A percentile compares a stretch with the other conserved stretches of the same genome.
Evolutionary conservation across 2,113 vertebrate genomes (phyloP).

Genomic region (Hydropotes inermis): DNA sequence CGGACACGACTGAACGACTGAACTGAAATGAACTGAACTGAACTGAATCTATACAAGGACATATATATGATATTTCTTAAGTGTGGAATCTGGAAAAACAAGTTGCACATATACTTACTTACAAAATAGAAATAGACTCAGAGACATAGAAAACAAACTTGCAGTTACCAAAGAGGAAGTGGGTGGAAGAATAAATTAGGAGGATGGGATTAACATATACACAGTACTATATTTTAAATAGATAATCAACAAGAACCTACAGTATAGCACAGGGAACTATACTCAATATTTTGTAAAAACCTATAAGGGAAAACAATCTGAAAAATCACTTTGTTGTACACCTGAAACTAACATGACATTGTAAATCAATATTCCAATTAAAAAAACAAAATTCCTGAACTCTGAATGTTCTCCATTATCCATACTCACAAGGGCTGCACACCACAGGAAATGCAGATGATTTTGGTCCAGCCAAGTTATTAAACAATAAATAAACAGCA

Average conservation of each 20-base stretch:
- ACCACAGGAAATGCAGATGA: not conserved
- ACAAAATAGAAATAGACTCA: not conserved
- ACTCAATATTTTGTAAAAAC: not conserved
- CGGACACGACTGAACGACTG: accelerated
- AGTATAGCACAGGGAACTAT: not conserved
- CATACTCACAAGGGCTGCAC: not conserved
- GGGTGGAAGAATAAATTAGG: not conserved
- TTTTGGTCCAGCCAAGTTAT: not conserved
- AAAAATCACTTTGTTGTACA: not conserved
- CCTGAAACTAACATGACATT: not conserved
- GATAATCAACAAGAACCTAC: not conserved
- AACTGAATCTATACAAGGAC: not conserved
- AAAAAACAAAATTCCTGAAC: not conserved
- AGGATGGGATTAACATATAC: not conserved
- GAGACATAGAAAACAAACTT: not conserved
- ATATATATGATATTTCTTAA: not conserved
- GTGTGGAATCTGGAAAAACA: not conserved
- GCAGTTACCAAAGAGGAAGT: not conserved
- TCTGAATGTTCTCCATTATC: not conserved
- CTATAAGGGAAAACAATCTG: not conserved
- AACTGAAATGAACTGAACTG: accelerated
- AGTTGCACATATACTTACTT: not conserved
- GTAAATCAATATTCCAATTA: not conserved
- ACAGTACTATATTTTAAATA: not conserved
- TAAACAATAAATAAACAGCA: not conserved